Evolutionary conservation across 2,888 invertebrate species (phyloP), one percentile per base, ranked within the genome.

Genomic region (Junonia oenone): DNA sequence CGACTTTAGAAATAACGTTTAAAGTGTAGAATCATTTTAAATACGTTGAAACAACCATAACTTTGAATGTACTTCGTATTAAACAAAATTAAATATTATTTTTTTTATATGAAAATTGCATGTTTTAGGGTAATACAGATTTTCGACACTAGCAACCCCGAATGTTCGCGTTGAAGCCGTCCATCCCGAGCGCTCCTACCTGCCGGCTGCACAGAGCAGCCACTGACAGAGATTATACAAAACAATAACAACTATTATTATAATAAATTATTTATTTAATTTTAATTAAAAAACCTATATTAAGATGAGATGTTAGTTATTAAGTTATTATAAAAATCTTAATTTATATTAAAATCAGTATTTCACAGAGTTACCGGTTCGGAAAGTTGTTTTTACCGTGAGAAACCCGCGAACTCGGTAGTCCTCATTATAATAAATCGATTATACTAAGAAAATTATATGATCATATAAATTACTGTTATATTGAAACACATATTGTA

Each of bases 131-230:
- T 45, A 54, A 48, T 45, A 31, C 22, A 45, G 47, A 50, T 17
- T 45, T 38, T 31, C 9, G 15, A 17, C n/a, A 40, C 65, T 77
- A 67, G 81, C 78, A 81, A 76, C 81, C 70, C 81, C 54, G 45
- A 68, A 80, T 78, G 78, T 83, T 83, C 76, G 26, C 78, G 81
- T 79, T 79, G 78, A 81, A 83, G 80, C 78, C 79, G 80, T 78
- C 76, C 80, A 83, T 83, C 81, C 80, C 78, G 73, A 64, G 68
- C 71, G 63, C 57, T 63, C 64, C 80, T 85, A 83, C 87, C 85
- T 85, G 66, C 63, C 69, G 43, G 22, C 26, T 43, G 13, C 70
- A 78, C 69, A 80, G 79, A 81, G 67, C 73, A 76, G 63, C 31
- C 40, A 51, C 53, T 19, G 45, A 55, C 61, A 68, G 65, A 67